phyloP scores from a whole-genome alignment of 2,113 vertebrate species.

The Ptyas mucosa region DNA sequence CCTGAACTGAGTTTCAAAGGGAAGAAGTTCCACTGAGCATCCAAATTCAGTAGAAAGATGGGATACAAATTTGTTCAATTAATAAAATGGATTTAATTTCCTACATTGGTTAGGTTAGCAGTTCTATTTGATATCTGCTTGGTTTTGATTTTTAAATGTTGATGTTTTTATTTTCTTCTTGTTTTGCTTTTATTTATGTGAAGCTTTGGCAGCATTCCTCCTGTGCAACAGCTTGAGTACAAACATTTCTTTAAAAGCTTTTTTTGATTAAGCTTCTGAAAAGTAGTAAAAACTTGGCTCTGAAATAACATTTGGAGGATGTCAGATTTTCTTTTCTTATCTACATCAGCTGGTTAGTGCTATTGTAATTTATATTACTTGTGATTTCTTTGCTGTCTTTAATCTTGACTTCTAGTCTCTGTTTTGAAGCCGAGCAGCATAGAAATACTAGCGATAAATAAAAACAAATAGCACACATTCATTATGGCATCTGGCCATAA shows the following conservation, averaged over 20 bases:
- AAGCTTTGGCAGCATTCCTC: background rate
- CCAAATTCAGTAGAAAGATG: background rate
- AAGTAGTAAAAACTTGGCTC: background rate
- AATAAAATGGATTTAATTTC: background rate
- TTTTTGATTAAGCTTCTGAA: background rate
- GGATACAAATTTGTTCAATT: background rate
- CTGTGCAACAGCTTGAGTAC: background rate
- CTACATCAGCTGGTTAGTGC: background rate
- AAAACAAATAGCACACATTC: background rate
- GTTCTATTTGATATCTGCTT: background rate
- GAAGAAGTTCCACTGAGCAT: background rate
- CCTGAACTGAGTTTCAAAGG: background rate
- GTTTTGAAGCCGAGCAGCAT: background rate
- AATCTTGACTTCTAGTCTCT: background rate
- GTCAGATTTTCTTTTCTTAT: background rate
- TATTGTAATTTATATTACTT: background rate
- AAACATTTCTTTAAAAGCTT: background rate
- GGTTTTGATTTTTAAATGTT: background rate
- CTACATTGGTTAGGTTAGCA: background rate
- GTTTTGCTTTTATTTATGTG: background rate
- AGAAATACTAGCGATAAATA: background rate
- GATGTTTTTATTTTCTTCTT: background rate
- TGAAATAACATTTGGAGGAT: background rate
- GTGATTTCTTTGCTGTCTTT: background rate
- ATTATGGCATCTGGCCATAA: background rate